Evolutionary conservation across 2,888 invertebrate species (phyloP), one percentile per base, ranked within the genome.

Genomic region (Eupithecia abbreviata): DNA sequence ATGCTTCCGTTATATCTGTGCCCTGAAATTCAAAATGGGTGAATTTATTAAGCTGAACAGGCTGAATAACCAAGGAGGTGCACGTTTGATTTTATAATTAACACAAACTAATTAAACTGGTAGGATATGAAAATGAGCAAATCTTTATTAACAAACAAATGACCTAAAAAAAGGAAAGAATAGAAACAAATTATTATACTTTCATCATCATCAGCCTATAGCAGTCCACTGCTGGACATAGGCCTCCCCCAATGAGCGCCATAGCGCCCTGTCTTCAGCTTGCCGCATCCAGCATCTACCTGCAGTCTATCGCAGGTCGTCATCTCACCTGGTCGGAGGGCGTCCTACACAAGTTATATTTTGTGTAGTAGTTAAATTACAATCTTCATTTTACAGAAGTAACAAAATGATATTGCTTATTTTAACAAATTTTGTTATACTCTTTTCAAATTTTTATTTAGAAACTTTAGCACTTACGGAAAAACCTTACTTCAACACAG

Each of bases 1-100:
- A 98, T 7, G 96, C 96, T 92, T 98, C 98, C 0, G 98, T 98
- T 77, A 96, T 96, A 79, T 97, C 96, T 2, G 96, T 96, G 1
- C 96, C 96, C 92, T 95, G 62, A 71, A 69, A 78, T 62, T 71
- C 76, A 58, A 72, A 75, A 55, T 68, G n/a, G 72, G 6, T 66
- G 30, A 65, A 12, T 42, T 66, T 66, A 41, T 66, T 42, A 42
- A 7, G n/a, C 66, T 66, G 42, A 42, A 42, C 6, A 13, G 42
- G 42, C 13, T 66, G 15, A 15, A 66, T 66, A 15, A 41, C 4
- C 18, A 62, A 62, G 62, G 58, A 18, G 58, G 18, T 58, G 58
- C 58, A 62, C 30, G 30, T 62, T 30, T 12, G 18, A 30, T 30
- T 62, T 62, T 62, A 3, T 4, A 62, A 62, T 62, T 30, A 62